Percentiles rank a stretch among this genome's conserved stretches.
Conservation (phyloP, 2,888 invertebrate genomes). For the Micoletzkya japonica region DNA sequence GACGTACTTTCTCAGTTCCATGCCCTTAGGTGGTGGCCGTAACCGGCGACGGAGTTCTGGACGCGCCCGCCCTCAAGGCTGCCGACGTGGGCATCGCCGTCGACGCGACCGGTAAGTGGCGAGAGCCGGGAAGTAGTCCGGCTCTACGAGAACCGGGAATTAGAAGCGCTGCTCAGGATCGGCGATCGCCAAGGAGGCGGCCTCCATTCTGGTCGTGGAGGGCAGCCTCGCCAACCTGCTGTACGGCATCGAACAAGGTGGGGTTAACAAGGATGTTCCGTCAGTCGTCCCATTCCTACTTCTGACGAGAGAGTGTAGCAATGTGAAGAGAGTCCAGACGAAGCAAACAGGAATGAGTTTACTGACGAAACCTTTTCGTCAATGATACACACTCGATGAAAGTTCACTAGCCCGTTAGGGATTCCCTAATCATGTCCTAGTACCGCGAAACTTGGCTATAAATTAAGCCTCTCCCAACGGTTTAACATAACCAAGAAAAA, state of each 20-base stretch:
- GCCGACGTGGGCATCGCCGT: conserved; percentile 47
- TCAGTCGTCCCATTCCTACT: not conserved
- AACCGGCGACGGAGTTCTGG: conserved; percentile 46
- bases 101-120: conserved; percentile 34
- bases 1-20: not conserved
- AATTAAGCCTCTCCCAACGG: too few relatives aligned
- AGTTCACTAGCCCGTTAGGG: too few relatives aligned
- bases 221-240: conserved; percentile 35
- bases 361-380: too few relatives aligned
- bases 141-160: too few relatives aligned
- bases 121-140: too few relatives aligned
- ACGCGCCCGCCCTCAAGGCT: conserved; percentile 40
- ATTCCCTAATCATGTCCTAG: too few relatives aligned
- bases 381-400: too few relatives aligned
- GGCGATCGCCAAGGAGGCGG: conserved; percentile 45
- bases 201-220: conserved; percentile 40
- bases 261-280: not conserved
- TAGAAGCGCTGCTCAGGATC: conserved; percentile 24
- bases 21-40: conserved; percentile 21
- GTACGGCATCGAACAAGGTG: conserved; percentile 32
- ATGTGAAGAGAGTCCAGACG: too few relatives aligned
- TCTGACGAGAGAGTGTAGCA: too few relatives aligned
- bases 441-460: too few relatives aligned
- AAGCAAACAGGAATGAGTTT: too few relatives aligned
- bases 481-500: too few relatives aligned